Evolutionary conservation across 1,140 invertebrate genomes (phyloP).

Genomic region (Conus betulinus): DNA sequence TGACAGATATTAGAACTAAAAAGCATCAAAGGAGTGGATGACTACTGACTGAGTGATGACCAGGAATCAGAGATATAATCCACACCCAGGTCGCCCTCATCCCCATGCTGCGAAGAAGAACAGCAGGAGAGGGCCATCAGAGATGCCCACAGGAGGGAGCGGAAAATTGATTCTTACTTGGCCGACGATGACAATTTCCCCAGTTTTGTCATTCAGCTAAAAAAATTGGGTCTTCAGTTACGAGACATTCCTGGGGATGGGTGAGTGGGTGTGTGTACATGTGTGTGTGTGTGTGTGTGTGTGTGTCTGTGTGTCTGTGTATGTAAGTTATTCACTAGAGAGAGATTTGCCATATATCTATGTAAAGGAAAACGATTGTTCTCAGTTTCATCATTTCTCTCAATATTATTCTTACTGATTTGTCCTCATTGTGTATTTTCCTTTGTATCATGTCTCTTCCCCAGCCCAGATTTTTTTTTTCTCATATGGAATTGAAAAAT

Average conservation of each 20-base stretch:
- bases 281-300: conserved; percentile 25
- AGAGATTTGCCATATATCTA: background rate
- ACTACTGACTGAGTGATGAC: background rate
- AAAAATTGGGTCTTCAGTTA: conserved; percentile 75
- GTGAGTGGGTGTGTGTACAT: conserved; percentile 64
- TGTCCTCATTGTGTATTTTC: no score
- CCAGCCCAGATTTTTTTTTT: no score
- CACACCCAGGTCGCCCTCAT: background rate
- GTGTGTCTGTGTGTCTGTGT: background rate
- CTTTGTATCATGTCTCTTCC: no score
- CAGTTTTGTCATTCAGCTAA: conserved; percentile 75
- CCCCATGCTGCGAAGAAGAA: conserved; percentile 50
- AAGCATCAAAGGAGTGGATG: no score
- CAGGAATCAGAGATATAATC: conserved; percentile 21
- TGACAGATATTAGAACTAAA: no score
- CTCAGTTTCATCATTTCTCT: no score
- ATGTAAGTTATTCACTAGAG: background rate
- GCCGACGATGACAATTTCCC: conserved; percentile 74
- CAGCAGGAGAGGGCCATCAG: conserved; percentile 65
- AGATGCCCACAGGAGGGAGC: conserved; percentile 61
- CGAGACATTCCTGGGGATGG: conserved; percentile 79
- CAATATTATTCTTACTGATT: no score
- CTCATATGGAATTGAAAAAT: no score
- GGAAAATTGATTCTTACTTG: conserved; percentile 67
- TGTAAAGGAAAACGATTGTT: no score